Evolutionary conservation across 2,113 vertebrate genomes (phyloP).

Genomic region (Calyptomena viridis): DNA sequence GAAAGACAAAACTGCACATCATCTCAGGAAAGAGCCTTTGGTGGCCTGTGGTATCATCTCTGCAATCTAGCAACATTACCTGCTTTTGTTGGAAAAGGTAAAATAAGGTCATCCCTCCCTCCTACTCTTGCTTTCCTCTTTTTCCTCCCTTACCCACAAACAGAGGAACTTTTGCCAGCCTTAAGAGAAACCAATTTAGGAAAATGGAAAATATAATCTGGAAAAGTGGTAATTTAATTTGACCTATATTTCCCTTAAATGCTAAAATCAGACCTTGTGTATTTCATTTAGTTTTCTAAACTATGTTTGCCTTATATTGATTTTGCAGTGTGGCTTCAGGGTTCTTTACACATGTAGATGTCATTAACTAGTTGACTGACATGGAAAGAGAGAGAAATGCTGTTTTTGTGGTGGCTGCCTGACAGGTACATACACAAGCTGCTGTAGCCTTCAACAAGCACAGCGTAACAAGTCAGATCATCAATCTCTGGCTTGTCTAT

Average conservation of each 20-base stretch:
- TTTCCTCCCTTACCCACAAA: background rate
- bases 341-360: conserved; percentile 18
- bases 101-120: background rate
- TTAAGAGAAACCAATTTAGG: background rate
- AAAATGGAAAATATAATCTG: background rate
- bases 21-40: background rate
- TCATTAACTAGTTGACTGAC: background rate
- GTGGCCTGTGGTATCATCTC: background rate
- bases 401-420: background rate
- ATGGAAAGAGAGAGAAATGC: background rate
- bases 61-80: background rate
- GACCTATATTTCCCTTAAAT: background rate
- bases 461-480: background rate
- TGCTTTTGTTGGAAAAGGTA: background rate
- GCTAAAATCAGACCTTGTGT: conserved; percentile 27
- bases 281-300: conserved; percentile 42
- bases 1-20: background rate
- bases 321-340: conserved; percentile 22
- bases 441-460: background rate
- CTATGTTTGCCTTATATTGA: conserved; percentile 47
- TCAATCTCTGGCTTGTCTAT: background rate
- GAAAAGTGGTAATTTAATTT: background rate
- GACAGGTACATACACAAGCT: background rate
- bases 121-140: background rate
- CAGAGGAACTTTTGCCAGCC: background rate